Base-by-base conservation (phyloP, 2,797 vertebrate species). In the Sylvilagus floridanus region DNA sequence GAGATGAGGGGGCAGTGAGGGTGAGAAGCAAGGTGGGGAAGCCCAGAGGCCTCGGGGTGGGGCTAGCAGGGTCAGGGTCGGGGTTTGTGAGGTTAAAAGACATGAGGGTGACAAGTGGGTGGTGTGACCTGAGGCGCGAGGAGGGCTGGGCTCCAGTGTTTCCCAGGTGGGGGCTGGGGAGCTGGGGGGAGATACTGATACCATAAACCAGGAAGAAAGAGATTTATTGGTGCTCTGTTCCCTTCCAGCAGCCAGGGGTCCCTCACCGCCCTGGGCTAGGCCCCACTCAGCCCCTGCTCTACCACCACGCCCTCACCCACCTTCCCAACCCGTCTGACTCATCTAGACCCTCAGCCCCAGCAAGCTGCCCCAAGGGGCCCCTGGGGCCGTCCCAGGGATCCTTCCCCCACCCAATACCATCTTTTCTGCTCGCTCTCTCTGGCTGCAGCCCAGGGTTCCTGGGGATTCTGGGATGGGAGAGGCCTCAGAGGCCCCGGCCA, bases 191-290 rank as follows among this genome's bases (percentile, higher is more conserved):
- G 54, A 84, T 26, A 84, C 47, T 0, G 35, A 85, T n/a, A 1
- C 47, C 76, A 84, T n/a, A 26, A 88, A 87, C 16, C 35, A 84
- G 37, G 26, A 12, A 50, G 68, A 92, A 96, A 73, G 42, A 72
- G 30, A 35, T 97, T 95, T 97, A 97, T 94, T 96, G 94, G 54
- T 84, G 65, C 72, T 30, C 7, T 62, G 79, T 92, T 79, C 78
- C 26, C 30, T 82, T 84, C 35, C 7, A 17, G 47, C 57, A 79
- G 32, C 86, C 42, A 73, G 81, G 30, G 28, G 32, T 30, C 32
- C 42, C 60, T 57, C 35, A 50, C 50, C 11, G 4, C 71, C 92
- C 63, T 35, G 4, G 60, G 68, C 63, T 28, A 4, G 60, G 68
- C 19, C 30, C 66, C 28, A 8, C 60, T 60, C 3, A 5, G 35